These are phyloP conservation scores for Dioctria rufipes DNA, from an alignment of 2,888 invertebrate genomes.

Conservation along the genomic window DNA sequence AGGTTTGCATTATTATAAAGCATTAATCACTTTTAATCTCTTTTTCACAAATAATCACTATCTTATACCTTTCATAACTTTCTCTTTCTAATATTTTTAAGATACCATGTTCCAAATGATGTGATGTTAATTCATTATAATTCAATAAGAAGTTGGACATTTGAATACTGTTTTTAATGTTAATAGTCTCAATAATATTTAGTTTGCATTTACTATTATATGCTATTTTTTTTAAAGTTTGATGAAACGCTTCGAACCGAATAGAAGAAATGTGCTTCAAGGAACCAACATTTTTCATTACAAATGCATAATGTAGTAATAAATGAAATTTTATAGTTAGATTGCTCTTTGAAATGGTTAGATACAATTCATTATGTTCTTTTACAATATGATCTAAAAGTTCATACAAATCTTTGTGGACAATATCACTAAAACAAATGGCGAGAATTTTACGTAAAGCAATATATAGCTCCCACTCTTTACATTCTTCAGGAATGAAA, in stretches of 20 bases:
- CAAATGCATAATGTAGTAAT: constrained; percentile 59
- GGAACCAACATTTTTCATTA: constrained; percentile 51
- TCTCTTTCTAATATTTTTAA: constrained; percentile 12
- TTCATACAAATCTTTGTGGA: no score
- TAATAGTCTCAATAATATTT: constrained; percentile 38
- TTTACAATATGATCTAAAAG: no score
- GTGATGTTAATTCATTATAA: neutral
- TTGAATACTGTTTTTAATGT: neutral
- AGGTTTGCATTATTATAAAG: no score
- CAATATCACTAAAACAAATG: no score
- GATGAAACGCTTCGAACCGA: constrained; percentile 60
- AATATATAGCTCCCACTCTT: constrained; percentile 28
- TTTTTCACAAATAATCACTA: no score
- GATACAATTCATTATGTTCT: no score
- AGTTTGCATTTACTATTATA: constrained; percentile 22
- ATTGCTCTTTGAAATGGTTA: no score
- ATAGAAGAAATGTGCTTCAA: constrained; percentile 58
- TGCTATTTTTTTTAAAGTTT: constrained; percentile 53
- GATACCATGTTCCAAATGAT: constrained; percentile 4
- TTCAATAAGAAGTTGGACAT: no score
- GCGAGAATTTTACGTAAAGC: constrained; percentile 52
- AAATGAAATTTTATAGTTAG: constrained; percentile 61
- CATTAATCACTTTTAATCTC: no score
- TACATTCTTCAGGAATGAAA: constrained; percentile 16
- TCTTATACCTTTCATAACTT: neutral